phyloP scores from a whole-genome alignment of 2,888 invertebrate genomes.

The Aphidius colemani region DNA sequence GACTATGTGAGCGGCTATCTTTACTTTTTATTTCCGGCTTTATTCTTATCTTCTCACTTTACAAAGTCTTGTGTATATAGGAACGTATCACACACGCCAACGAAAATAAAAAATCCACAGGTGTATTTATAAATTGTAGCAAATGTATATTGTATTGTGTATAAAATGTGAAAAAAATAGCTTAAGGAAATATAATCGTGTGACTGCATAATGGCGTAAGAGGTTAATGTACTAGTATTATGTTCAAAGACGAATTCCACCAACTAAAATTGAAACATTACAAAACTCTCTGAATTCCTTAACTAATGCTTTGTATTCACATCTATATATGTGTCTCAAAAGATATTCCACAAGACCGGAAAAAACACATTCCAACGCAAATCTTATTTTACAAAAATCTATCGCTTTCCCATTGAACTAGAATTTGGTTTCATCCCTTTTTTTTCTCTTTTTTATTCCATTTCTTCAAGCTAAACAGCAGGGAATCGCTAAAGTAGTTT shows the following conservation, averaged over 20 bases:
- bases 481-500: constrained; percentile 6
- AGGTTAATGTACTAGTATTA: constrained; percentile 6
- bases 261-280: neutral
- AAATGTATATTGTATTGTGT: neutral
- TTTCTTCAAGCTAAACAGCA: constrained; percentile 16
- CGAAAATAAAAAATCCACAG: constrained; percentile 12
- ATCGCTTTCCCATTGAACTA: neutral
- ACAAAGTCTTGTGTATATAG: too few relatives aligned
- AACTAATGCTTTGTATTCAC: neutral
- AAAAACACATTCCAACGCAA: neutral
- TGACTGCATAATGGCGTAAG: neutral
- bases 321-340: neutral
- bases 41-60: constrained; percentile 7
- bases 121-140: constrained; percentile 9
- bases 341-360: neutral
- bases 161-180: neutral
- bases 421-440: constrained; percentile 12
- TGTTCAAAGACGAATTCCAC: neutral
- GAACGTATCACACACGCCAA: constrained; percentile 5
- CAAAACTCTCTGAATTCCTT: neutral
- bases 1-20: constrained; percentile 3
- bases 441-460: constrained; percentile 15
- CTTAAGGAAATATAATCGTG: neutral
- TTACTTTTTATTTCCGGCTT: constrained; percentile 11
- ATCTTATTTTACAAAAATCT: neutral